A percentile compares a stretch with the other conserved stretches of the same genome.
Conservation (phyloP, 2,113 vertebrate genomes). For the Callipepla squamata region DNA sequence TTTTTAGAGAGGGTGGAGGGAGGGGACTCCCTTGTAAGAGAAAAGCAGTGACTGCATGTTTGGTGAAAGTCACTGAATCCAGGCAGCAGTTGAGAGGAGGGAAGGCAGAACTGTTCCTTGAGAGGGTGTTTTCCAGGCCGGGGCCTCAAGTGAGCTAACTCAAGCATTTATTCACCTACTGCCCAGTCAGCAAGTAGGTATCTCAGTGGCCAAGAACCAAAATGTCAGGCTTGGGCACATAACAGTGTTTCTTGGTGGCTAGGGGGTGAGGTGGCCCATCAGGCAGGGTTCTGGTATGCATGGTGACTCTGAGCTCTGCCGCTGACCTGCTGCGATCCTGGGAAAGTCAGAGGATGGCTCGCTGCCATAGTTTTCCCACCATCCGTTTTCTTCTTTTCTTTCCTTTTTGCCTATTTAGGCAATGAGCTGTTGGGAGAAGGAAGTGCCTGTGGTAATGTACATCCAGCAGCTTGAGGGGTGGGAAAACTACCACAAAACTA, state of each 20-base stretch:
- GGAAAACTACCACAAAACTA: neutral
- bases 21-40: neutral
- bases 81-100: neutral
- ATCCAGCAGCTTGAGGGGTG: neutral
- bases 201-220: neutral
- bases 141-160: neutral
- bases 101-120: neutral
- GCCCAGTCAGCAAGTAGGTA: neutral
- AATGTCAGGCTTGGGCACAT: neutral
- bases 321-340: neutral
- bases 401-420: conserved; percentile 43
- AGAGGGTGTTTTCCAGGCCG: neutral
- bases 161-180: neutral
- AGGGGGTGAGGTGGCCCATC: rapidly evolving
- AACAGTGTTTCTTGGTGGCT: neutral
- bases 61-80: neutral
- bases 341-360: conserved; percentile 21
- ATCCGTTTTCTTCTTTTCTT: neutral
- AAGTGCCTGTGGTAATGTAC: conserved; percentile 37
- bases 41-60: neutral
- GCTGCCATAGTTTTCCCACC: neutral
- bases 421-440: conserved; percentile 26
- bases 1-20: neutral
- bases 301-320: neutral
- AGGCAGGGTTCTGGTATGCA: neutral